Evolutionary conservation across 2,113 vertebrate species (phyloP), one percentile per base, ranked within the genome.

Genomic region (Alexandromys fortis): DNA sequence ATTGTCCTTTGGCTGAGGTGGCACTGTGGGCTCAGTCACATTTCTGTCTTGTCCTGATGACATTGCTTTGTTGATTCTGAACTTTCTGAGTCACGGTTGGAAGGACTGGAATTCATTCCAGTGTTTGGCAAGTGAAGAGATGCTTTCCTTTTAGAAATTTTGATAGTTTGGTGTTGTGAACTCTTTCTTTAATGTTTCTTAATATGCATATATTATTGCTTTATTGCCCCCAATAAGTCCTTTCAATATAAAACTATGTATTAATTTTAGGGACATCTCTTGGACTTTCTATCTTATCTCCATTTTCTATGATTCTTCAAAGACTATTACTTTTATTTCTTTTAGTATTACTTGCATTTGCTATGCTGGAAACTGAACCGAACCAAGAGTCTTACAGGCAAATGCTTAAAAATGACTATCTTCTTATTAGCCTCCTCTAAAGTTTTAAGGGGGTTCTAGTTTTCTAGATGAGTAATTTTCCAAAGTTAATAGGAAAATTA

Each of bases 201-300:
- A 73, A 16, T 47, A 2, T 92, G 38, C 1, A 7, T 67, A 45
- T 55, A 63, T 86, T 96, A 47, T 76, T 75, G 17, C 58, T 93
- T 89, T 91, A 52, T 88, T 47, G 13, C 63, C 14, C 21, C 72
- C 77, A 52, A 2, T 65, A 65, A 38, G 14, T 6, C 68, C 19
- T 94, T 91, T 76, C 35, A 68, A 58, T 91, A 72, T 92, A 61
- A n/a, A 77, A 81, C n/a, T 63, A 6, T 19, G 38, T 89, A 81
- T 88, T 35, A 85, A 58, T 55, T 92, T 89, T 24, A 55, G 61
- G 19, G 55, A 76, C 65, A 30, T 61, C 21, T 38, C n/a, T 82
- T 61, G 63, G 75, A 33, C 52, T 65, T 65, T 38, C 19, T 42
- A 19, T 52, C 86, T 85, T 86, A 38, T 87, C 33, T 96, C 5